Evolutionary conservation across 2,797 vertebrate genomes (phyloP).

Genomic region (Mus caroli): DNA sequence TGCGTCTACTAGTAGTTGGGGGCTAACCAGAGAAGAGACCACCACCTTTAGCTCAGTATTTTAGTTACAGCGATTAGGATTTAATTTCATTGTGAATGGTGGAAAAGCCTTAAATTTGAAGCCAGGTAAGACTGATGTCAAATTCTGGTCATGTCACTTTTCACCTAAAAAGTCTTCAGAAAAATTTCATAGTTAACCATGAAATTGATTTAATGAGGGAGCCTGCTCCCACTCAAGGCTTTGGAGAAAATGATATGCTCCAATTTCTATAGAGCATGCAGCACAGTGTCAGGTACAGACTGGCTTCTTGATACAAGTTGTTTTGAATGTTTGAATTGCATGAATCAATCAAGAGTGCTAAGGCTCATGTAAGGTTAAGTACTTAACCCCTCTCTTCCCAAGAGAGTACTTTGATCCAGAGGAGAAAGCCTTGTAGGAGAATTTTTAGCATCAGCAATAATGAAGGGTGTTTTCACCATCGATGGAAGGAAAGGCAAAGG

Average conservation of each 20-base stretch:
- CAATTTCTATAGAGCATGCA: slow-evolving; percentile 24
- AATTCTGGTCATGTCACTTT: slow-evolving; percentile 57
- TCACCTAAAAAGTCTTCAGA: slow-evolving; percentile 57
- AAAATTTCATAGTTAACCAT: slow-evolving; percentile 46
- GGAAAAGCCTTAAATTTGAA: slow-evolving; percentile 41
- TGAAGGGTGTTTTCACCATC: neutral
- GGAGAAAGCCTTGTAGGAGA: slow-evolving; percentile 37
- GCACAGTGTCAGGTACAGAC: slow-evolving; percentile 14
- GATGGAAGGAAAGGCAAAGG: slow-evolving; percentile 19
- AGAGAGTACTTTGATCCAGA: slow-evolving; percentile 35
- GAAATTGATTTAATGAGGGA: slow-evolving; percentile 56
- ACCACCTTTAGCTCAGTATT: neutral
- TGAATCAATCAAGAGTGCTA: slow-evolving; percentile 55
- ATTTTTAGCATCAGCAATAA: slow-evolving; percentile 27
- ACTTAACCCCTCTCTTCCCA: slow-evolving; percentile 28
- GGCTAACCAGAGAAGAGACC: neutral
- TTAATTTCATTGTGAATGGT: slow-evolving; percentile 51
- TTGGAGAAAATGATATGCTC: slow-evolving; percentile 50
- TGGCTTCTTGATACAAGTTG: slow-evolving; percentile 61
- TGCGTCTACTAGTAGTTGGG: neutral
- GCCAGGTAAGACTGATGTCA: slow-evolving; percentile 2
- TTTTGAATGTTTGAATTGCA: slow-evolving; percentile 22
- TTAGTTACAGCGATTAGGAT: neutral
- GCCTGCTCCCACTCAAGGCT: slow-evolving; percentile 27
- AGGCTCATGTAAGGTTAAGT: neutral